A percentile compares a stretch with the other conserved stretches of the same genome.
Conservation (phyloP, 1,140 invertebrate genomes). For the Papilio polytes region DNA sequence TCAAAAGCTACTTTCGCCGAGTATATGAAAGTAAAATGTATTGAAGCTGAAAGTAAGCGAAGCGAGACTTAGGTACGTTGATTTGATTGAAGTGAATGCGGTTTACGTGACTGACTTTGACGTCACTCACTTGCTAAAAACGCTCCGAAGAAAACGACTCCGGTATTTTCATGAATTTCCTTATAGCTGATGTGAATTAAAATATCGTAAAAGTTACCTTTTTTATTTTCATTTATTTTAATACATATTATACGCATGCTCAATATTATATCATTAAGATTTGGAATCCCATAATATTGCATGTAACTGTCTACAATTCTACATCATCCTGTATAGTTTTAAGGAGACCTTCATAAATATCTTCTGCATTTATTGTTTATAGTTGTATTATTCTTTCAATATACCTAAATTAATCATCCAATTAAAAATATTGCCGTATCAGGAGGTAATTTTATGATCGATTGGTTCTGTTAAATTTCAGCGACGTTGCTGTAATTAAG, state of each 20-base stretch:
- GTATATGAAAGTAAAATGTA: slow-evolving; percentile 36
- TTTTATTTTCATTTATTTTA: not conserved
- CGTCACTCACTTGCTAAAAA: slow-evolving; percentile 31
- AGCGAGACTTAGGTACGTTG: slow-evolving; percentile 32
- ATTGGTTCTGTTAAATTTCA: not conserved
- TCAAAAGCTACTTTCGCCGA: slow-evolving; percentile 12
- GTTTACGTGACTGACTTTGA: slow-evolving; percentile 35
- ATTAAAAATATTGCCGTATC: not conserved
- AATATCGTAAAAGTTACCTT: not conserved
- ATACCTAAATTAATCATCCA: not conserved
- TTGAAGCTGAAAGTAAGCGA: slow-evolving; percentile 31
- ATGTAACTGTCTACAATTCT: too few species aligned
- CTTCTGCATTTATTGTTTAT: too few species aligned
- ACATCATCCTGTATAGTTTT: too few species aligned
- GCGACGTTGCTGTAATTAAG: not conserved
- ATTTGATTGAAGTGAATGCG: slow-evolving; percentile 37
- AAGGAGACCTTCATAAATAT: not conserved
- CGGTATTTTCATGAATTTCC: not conserved
- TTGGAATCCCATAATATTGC: not conserved
- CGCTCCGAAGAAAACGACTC: slow-evolving; percentile 24
- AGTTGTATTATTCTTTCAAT: too few species aligned
- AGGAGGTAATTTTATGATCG: not conserved
- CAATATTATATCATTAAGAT: not conserved
- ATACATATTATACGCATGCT: not conserved
- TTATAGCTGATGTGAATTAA: slow-evolving; percentile 24